A percentile compares a stretch with the other conserved stretches of the same genome.
Conservation (phyloP, 2,113 vertebrate species). For the Sinocyclocheilus rhinocerous region DNA sequence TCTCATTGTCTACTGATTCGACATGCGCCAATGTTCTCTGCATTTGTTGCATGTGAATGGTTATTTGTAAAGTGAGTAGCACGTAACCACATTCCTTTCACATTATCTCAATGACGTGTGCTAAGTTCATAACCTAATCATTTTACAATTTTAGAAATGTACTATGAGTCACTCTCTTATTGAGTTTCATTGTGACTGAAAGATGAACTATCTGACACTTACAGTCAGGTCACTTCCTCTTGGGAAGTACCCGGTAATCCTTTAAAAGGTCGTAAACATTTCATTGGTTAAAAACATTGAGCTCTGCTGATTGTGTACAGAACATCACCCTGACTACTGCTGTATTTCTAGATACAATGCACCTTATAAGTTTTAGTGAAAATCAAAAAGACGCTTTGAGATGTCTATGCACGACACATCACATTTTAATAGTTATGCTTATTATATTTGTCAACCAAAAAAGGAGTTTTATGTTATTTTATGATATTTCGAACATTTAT, state of each 20-base stretch:
- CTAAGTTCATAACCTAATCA: background rate
- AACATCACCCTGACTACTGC: background rate
- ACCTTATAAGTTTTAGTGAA: too few species aligned
- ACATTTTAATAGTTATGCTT: too few species aligned
- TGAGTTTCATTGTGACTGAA: conserved; percentile 5
- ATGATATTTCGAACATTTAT: background rate
- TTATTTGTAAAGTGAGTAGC: background rate
- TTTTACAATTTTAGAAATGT: conserved; percentile 24
- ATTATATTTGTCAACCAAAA: too few species aligned
- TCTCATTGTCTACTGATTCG: background rate
- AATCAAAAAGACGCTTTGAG: too few species aligned
- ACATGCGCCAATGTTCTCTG: background rate
- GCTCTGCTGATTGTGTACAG: background rate
- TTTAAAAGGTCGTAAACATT: background rate
- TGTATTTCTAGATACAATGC: too few species aligned
- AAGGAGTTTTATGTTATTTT: background rate
- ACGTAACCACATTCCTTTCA: background rate
- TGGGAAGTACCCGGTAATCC: background rate
- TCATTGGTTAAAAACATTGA: background rate
- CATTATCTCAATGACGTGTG: background rate
- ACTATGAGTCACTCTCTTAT: background rate
- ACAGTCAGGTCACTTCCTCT: background rate
- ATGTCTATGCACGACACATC: too few species aligned
- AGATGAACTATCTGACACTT: background rate
- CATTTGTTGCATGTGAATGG: background rate